These are phyloP conservation scores for Calliphora vicina DNA, from an alignment of 1,140 invertebrate species.

Conservation along the genomic window DNA sequence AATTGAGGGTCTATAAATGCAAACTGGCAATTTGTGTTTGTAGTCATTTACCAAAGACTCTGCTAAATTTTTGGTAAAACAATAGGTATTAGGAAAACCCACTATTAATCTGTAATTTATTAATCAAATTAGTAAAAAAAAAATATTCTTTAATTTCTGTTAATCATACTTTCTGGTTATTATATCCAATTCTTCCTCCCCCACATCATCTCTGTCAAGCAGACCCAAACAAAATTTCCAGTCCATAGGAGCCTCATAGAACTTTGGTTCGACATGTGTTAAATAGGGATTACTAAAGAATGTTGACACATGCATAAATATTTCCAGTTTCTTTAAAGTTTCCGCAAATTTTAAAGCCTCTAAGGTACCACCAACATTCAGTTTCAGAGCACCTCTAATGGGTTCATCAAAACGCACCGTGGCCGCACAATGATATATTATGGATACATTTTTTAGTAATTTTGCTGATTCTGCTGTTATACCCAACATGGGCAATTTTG, in stretches of 20 bases:
- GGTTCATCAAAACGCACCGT: slow-evolving; percentile 79
- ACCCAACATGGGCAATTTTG: neutral
- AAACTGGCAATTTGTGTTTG: slow-evolving; percentile 73
- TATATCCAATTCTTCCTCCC: neutral
- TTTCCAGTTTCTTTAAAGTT: slow-evolving; percentile 73
- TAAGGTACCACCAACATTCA: slow-evolving; percentile 71
- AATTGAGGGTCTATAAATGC: slow-evolving; percentile 91
- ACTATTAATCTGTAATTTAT: slow-evolving; percentile 66
- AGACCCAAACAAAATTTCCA: slow-evolving; percentile 13
- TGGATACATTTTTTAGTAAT: slow-evolving; percentile 66
- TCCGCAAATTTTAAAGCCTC: slow-evolving; percentile 70
- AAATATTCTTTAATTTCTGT: too few species aligned
- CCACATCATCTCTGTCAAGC: neutral
- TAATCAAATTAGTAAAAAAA: neutral
- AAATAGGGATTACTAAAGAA: slow-evolving; percentile 80
- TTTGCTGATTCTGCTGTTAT: neutral
- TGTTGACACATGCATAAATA: slow-evolving; percentile 81
- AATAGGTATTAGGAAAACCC: slow-evolving; percentile 85
- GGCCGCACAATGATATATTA: slow-evolving; percentile 93
- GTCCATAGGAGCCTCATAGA: slow-evolving; percentile 18
- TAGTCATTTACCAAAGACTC: slow-evolving; percentile 80
- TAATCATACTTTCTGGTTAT: slow-evolving; percentile 14
- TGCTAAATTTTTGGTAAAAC: slow-evolving; percentile 83
- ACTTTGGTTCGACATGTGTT: slow-evolving; percentile 71
- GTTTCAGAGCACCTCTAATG: slow-evolving; percentile 70